Conservation (phyloP, 2,797 vertebrate species). For the Mus caroli region DNA sequence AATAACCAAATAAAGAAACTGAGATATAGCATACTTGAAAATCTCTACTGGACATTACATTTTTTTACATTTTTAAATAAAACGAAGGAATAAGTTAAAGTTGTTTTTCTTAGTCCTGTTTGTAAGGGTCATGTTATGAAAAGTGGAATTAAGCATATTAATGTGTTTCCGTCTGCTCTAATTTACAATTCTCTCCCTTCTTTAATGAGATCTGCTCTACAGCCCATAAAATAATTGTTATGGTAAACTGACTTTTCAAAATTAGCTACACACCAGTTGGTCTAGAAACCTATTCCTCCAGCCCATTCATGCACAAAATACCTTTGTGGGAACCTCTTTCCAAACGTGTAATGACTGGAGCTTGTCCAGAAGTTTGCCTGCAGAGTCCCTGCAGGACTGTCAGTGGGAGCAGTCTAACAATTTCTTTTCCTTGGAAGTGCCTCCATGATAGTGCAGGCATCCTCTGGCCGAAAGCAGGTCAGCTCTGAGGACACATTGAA, state of each 20-base stretch:
- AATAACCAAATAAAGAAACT: conserved; percentile 36
- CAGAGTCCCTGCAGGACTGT: conserved; percentile 86
- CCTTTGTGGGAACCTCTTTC: conserved; percentile 90
- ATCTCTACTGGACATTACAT: not conserved
- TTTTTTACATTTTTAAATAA: conserved; percentile 65
- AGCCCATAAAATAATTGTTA: conserved; percentile 91
- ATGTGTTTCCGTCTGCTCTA: conserved; percentile 85
- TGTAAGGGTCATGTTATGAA: conserved; percentile 84
- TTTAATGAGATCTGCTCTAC: conserved; percentile 90
- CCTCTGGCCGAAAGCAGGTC: conserved; percentile 53
- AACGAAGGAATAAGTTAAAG: conserved; percentile 75
- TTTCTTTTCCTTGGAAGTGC: conserved; percentile 83
- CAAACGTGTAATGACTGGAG: conserved; percentile 90
- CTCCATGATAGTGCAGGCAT: conserved; percentile 58
- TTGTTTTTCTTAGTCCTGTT: conserved; percentile 83
- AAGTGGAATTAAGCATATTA: conserved; percentile 83
- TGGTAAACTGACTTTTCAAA: conserved; percentile 92
- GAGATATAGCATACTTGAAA: conserved; percentile 19
- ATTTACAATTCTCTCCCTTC: conserved; percentile 87
- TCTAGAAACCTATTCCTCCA: conserved; percentile 91
- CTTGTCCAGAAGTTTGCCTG: conserved; percentile 88
- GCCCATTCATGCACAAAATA: conserved; percentile 91
- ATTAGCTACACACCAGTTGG: conserved; percentile 92
- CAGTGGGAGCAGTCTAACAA: conserved; percentile 82
- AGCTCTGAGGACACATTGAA: conserved; percentile 65